Conservation (phyloP, 2,888 invertebrate genomes). For the Coenonympha glycerion region DNA sequence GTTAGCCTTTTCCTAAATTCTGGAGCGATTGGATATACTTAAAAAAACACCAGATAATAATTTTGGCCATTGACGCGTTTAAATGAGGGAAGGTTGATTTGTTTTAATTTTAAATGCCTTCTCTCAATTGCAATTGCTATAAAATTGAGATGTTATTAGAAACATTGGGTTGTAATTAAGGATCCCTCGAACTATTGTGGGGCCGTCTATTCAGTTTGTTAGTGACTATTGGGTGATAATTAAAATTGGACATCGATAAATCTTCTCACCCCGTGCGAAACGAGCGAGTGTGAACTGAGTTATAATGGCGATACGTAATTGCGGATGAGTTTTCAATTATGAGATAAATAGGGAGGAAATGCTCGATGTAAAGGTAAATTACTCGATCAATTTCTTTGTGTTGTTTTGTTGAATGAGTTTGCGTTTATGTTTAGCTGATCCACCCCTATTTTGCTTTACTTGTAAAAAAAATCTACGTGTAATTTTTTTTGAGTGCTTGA, state of each 20-base stretch:
- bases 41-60: no score
- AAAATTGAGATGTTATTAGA: constrained; percentile 20
- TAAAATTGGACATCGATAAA: constrained; percentile 60
- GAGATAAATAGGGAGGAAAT: constrained; percentile 1
- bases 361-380: constrained; percentile 4
- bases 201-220: constrained; percentile 27
- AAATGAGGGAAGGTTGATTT: neutral
- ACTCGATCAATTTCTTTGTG: constrained; percentile 1
- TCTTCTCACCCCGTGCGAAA: constrained; percentile 61
- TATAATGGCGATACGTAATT: constrained; percentile 42
- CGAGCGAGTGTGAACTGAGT: constrained; percentile 45
- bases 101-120: neutral
- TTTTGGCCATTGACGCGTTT: no score
- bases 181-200: constrained; percentile 5
- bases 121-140: neutral
- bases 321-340: constrained; percentile 41
- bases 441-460: neutral
- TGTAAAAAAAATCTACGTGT: no score
- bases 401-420: neutral
- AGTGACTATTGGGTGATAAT: constrained; percentile 58
- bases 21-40: no score
- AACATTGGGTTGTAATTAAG: constrained; percentile 29
- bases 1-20: no score
- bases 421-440: neutral
- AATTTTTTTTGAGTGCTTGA: no score